phyloP scores from a whole-genome alignment of 2,797 vertebrate genomes.

The Trematomus bernacchii region DNA sequence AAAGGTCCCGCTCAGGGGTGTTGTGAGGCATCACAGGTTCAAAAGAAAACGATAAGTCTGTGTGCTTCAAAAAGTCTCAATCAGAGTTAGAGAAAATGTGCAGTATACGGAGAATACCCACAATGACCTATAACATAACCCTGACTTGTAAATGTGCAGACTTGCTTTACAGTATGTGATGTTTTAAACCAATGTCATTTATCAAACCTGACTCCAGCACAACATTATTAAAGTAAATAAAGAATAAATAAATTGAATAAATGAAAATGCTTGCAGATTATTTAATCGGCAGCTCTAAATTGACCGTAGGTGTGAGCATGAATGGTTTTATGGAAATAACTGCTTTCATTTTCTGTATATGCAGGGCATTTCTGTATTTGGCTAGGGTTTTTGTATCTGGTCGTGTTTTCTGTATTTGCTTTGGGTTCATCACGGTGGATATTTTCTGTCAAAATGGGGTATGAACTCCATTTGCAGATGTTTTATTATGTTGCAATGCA shows the following conservation, averaged over 20 bases:
- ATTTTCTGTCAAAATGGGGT: too few relatives aligned
- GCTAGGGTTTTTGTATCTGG: not conserved
- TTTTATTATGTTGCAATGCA: not conserved
- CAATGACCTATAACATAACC: not conserved
- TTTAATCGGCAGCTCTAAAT: not conserved
- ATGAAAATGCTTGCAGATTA: not conserved
- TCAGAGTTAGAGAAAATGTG: not conserved
- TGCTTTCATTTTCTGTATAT: not conserved
- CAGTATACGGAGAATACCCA: not conserved
- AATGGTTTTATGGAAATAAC: slow-evolving; percentile 1
- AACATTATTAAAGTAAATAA: not conserved
- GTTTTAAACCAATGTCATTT: not conserved
- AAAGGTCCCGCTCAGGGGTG: not conserved
- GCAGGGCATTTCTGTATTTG: not conserved
- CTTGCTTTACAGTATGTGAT: not conserved
- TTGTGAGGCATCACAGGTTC: slow-evolving; percentile 16
- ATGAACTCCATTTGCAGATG: too few relatives aligned
- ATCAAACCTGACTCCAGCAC: not conserved
- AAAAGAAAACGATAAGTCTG: slow-evolving; percentile 24
- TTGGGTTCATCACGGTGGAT: not conserved
- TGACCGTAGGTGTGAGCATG: not conserved
- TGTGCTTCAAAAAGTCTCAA: not conserved
- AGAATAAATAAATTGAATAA: not conserved
- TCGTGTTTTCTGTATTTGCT: slow-evolving; percentile 1
- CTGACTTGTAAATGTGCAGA: slow-evolving; percentile 7